These are phyloP conservation scores for Hippocampus zosterae DNA, from an alignment of 2,113 vertebrate species.

Conservation along the genomic window DNA sequence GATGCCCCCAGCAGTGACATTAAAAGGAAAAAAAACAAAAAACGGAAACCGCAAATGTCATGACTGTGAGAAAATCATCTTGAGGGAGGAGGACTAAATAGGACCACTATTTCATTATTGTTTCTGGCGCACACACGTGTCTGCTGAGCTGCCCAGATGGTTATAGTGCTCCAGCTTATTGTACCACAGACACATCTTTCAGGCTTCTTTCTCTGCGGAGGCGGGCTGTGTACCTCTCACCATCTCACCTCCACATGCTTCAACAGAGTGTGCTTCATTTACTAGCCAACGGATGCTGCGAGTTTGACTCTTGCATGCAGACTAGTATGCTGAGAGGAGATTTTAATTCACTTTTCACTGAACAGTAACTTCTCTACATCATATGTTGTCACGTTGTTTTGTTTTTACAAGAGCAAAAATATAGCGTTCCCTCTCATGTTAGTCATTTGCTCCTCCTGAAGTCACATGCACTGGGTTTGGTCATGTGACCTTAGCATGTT, in stretches of 20 bases:
- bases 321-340: constrained; percentile 12
- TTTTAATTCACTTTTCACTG: neutral
- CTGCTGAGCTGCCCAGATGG: constrained; percentile 71
- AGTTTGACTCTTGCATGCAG: constrained; percentile 27
- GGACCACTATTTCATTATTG: constrained; percentile 77
- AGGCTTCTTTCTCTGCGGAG: constrained; percentile 42
- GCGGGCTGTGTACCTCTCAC: constrained; percentile 57
- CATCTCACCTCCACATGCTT: constrained; percentile 50
- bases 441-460: too few relatives aligned
- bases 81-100: constrained; percentile 62
- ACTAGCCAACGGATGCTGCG: constrained; percentile 37
- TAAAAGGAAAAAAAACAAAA: constrained; percentile 31
- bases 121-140: constrained; percentile 72
- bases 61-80: constrained; percentile 67
- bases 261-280: constrained; percentile 58
- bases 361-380: neutral
- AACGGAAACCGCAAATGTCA: constrained; percentile 63
- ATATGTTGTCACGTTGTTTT: neutral
- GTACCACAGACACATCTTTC: constrained; percentile 74
- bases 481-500: too few relatives aligned
- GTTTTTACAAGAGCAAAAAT: neutral
- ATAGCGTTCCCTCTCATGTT: neutral
- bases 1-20: constrained; percentile 50
- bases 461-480: too few relatives aligned
- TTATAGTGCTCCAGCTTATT: constrained; percentile 64